phyloP scores from a whole-genome alignment of 2,113 vertebrate species.

The Suncus etruscus region DNA sequence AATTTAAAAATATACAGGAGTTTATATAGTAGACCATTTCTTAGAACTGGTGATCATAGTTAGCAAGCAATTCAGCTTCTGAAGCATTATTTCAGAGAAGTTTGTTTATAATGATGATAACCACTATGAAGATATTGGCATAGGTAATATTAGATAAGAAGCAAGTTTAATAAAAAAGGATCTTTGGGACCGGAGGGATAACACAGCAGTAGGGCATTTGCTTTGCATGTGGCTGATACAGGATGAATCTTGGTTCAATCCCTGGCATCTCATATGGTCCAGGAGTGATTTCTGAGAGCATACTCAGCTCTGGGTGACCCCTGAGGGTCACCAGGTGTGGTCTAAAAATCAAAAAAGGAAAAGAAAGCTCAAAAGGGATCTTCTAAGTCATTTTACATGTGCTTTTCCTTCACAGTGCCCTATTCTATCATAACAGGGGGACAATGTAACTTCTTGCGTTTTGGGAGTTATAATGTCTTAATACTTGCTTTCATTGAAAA shows the following conservation, averaged over 20 bases:
- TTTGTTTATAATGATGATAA: conserved; percentile 38
- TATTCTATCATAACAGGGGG: not conserved
- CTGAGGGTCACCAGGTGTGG: too few relatives aligned
- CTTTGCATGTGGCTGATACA: too few relatives aligned
- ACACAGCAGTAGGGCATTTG: too few relatives aligned
- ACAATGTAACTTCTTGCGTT: not conserved
- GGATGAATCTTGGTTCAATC: too few relatives aligned
- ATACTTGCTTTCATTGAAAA: conserved; percentile 42
- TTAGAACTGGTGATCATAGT: not conserved
- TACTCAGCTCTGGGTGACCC: too few relatives aligned
- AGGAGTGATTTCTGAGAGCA: too few relatives aligned
- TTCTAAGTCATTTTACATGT: not conserved
- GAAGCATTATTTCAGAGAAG: conserved; percentile 45
- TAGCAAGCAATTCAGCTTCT: not conserved
- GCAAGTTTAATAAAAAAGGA: not conserved
- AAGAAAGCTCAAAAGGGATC: not conserved
- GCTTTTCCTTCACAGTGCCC: not conserved
- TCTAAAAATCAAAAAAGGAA: too few relatives aligned
- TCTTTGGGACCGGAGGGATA: too few relatives aligned
- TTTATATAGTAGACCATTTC: not conserved
- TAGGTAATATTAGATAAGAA: conserved; percentile 38
- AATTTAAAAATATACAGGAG: conserved; percentile 5
- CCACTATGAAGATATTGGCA: not conserved
- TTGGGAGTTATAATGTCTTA: conserved; percentile 1
- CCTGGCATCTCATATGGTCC: too few relatives aligned